phyloP scores from a whole-genome alignment of 2,113 vertebrate genomes.

The Gobius niger region DNA sequence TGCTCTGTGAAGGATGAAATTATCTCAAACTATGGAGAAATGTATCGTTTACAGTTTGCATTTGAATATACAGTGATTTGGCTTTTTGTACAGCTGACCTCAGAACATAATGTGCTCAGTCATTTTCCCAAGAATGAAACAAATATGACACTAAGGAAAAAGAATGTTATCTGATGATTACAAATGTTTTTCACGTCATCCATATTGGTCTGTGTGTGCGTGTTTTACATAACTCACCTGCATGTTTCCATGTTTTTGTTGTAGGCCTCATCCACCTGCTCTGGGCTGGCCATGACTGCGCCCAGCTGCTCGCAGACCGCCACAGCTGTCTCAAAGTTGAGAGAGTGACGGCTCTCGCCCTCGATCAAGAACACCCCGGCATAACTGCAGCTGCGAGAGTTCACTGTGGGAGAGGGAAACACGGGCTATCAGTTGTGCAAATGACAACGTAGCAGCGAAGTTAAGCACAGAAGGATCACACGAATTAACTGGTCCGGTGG shows the following conservation, averaged over 20 bases:
- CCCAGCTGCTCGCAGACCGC: constrained; percentile 77
- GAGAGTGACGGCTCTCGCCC: constrained; percentile 80
- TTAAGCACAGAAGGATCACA: too few relatives aligned
- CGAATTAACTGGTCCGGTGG: too few relatives aligned
- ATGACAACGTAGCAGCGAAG: neutral
- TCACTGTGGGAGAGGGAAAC: constrained; percentile 52
- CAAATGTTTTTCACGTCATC: neutral
- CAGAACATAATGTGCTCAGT: too few relatives aligned
- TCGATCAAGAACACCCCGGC: constrained; percentile 85
- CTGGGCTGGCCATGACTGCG: constrained; percentile 74
- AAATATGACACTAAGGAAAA: too few relatives aligned
- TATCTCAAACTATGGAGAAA: too few relatives aligned
- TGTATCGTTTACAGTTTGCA: too few relatives aligned
- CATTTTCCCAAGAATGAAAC: too few relatives aligned
- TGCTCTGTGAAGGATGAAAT: too few relatives aligned
- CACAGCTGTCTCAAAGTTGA: constrained; percentile 69
- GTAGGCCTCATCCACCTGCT: constrained; percentile 74
- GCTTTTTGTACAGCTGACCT: too few relatives aligned
- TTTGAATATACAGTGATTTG: too few relatives aligned
- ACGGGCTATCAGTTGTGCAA: neutral
- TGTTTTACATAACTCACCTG: constrained; percentile 76
- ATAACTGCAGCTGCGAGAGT: constrained; percentile 80
- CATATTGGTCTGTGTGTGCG: neutral
- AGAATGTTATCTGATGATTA: neutral
- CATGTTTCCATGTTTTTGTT: constrained; percentile 80